Evolutionary conservation across 2,888 invertebrate genomes (phyloP).

Genomic region (Melanchra persicariae): DNA sequence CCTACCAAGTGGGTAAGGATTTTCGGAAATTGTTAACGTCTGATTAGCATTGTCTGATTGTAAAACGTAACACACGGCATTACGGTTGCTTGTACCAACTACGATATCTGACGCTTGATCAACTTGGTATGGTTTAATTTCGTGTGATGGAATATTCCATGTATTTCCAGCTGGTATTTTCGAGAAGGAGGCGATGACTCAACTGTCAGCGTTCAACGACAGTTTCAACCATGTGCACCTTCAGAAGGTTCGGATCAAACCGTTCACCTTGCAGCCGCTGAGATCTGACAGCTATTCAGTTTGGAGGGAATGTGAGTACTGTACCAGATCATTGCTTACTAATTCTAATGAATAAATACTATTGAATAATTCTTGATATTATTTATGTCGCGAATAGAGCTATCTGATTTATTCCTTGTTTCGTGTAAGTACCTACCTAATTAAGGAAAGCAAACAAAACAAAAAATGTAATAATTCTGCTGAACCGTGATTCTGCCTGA

Average conservation of each 20-base stretch:
- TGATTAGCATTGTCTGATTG: background rate
- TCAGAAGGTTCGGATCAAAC: conserved; percentile 73
- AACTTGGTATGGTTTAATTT: background rate
- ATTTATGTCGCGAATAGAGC: background rate
- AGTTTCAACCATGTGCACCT: conserved; percentile 76
- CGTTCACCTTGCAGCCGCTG: conserved; percentile 73
- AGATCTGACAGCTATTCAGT: conserved; percentile 82
- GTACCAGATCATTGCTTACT: conserved; percentile 55
- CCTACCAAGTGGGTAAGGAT: conserved; percentile 82
- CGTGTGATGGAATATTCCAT: conserved; percentile 14
- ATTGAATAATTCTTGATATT: background rate
- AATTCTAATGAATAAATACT: background rate
- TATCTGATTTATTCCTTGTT: background rate
- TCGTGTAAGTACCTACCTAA: background rate
- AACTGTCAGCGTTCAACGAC: conserved; percentile 82
- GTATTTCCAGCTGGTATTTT: conserved; percentile 81
- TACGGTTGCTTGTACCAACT: background rate
- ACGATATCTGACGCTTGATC: background rate
- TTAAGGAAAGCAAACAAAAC: background rate
- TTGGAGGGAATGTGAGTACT: conserved; percentile 82
- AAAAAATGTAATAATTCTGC: background rate
- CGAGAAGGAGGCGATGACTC: conserved; percentile 70
- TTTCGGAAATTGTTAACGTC: background rate
- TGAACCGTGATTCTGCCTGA: background rate
- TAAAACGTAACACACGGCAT: background rate